Percentiles rank a stretch among this genome's conserved stretches.
Evolutionary conservation across 1,140 invertebrate species (phyloP).

Genomic region (Hyphantria cunea): DNA sequence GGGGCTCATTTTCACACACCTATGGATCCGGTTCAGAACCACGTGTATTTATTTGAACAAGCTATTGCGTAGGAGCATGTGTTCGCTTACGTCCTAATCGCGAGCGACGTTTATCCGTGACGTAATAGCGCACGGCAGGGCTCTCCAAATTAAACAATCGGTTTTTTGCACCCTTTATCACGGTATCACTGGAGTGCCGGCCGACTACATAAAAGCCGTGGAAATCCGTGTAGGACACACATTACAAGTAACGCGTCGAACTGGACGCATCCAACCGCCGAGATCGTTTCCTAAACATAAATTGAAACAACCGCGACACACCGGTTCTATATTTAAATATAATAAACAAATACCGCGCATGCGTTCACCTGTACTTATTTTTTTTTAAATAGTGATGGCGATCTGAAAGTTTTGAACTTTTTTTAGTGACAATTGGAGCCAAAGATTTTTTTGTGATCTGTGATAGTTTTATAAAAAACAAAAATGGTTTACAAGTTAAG

Average conservation of each 20-base stretch:
- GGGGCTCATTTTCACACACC: slow-evolving; percentile 61
- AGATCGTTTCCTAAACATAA: slow-evolving; percentile 49
- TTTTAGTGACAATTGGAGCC: slow-evolving; percentile 56
- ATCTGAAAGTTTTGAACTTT: too few relatives aligned
- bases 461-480: slow-evolving; percentile 54
- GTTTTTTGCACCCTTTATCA: slow-evolving; percentile 78
- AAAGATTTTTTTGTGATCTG: slow-evolving; percentile 65
- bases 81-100: slow-evolving; percentile 62
- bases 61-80: slow-evolving; percentile 69
- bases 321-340: slow-evolving; percentile 23
- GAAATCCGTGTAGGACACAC: slow-evolving; percentile 76
- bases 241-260: slow-evolving; percentile 69
- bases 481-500: slow-evolving; percentile 51
- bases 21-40: slow-evolving; percentile 65
- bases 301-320: slow-evolving; percentile 41
- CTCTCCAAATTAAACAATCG: slow-evolving; percentile 70
- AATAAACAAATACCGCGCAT: slow-evolving; percentile 20
- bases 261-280: slow-evolving; percentile 62
- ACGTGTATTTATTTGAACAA: slow-evolving; percentile 78
- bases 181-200: slow-evolving; percentile 65
- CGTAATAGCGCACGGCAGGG: slow-evolving; percentile 55
- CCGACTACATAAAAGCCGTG: slow-evolving; percentile 73
- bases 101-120: slow-evolving; percentile 67
- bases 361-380: slow-evolving; percentile 36
- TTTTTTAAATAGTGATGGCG: slow-evolving; percentile 35